Percentiles rank a stretch among this genome's conserved stretches.
Conservation (phyloP, 1,140 invertebrate genomes). For the Teleopsis dalmanni region DNA sequence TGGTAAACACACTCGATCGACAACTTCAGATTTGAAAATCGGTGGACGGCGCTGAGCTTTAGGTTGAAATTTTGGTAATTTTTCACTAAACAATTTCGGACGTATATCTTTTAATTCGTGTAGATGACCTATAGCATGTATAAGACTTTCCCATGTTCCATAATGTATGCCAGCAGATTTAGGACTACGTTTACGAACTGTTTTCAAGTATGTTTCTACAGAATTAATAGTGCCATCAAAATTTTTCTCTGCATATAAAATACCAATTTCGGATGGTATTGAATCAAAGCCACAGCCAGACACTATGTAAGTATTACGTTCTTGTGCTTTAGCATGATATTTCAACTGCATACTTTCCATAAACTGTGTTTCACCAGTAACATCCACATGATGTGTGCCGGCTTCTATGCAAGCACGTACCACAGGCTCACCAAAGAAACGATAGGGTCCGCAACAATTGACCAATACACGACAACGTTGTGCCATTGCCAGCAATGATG, state of each 20-base stretch:
- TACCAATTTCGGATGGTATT: slow-evolving; percentile 80
- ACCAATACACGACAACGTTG: slow-evolving; percentile 60
- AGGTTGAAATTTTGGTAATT: slow-evolving; percentile 56
- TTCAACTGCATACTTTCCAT: slow-evolving; percentile 78
- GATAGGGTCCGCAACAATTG: slow-evolving; percentile 86
- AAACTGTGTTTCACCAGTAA: slow-evolving; percentile 85
- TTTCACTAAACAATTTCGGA: slow-evolving; percentile 56
- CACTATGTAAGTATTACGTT: slow-evolving; percentile 74
- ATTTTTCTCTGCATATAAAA: slow-evolving; percentile 63
- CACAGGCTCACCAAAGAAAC: slow-evolving; percentile 80
- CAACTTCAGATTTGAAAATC: slow-evolving; percentile 56
- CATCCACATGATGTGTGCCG: slow-evolving; percentile 80
- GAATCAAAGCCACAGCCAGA: slow-evolving; percentile 87
- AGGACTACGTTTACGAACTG: slow-evolving; percentile 32
- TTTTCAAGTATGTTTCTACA: slow-evolving; percentile 63
- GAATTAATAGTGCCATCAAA: slow-evolving; percentile 71
- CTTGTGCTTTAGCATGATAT: slow-evolving; percentile 68
- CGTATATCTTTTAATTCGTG: slow-evolving; percentile 57
- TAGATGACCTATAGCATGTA: slow-evolving; percentile 61
- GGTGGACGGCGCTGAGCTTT: slow-evolving; percentile 48
- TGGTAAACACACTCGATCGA: slow-evolving; percentile 55
- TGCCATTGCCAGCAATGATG: slow-evolving; percentile 70
- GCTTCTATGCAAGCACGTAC: slow-evolving; percentile 79
- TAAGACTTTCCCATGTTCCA: slow-evolving; percentile 75
- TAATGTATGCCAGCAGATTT: slow-evolving; percentile 52